Base-by-base conservation (phyloP, 2,888 invertebrate species). In the Argyra leucocephala region DNA sequence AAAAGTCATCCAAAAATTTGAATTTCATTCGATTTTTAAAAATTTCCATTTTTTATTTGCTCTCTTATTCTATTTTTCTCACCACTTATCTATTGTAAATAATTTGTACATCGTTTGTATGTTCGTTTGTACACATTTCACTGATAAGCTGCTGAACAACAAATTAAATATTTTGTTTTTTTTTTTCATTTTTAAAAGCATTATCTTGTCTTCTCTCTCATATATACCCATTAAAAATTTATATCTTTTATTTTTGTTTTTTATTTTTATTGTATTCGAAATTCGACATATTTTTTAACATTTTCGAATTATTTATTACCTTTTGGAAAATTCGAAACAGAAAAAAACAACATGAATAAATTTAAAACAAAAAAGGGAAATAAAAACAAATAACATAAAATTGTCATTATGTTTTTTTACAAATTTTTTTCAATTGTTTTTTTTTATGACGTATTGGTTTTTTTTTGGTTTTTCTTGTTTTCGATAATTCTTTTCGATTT, bases 281-380 rank as follows among this genome's bases (percentile, higher is more conserved):
- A n/a, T n/a, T n/a, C n/a, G n/a, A n/a, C n/a, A n/a, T n/a, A n/a
- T n/a, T n/a, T n/a, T n/a, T n/a, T n/a, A 48, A 48, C 48, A n/a
- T 48, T 48, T 48, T 48, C n/a, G 48, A 48, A 48, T 48, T 48
- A 48, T 48, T 48, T 48, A 48, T 48, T 48, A 48, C 48, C 48
- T 48, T 37, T 37, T 48, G 18, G 15, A 48, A 48, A 48, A 48
- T 5, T 7, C 31, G n/a, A 12, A 15, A 48, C 5, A 48, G 18
- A 37, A 48, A 48, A 48, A 9, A 18, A n/a, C 1, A 48, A n/a
- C 48, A 48, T 12, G 7, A 37, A 37, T 10, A 37, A 37, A 37
- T 9, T 7, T 37, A 12, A 26, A 31, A 31, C 9, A 10, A 2
- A 10, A 12, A 26, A 26, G 31, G 31, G 12, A 12, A 31, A 31